Evolutionary conservation across 2,113 vertebrate species (phyloP), one percentile per base, ranked within the genome.

Genomic region (Synchiropus splendidus): DNA sequence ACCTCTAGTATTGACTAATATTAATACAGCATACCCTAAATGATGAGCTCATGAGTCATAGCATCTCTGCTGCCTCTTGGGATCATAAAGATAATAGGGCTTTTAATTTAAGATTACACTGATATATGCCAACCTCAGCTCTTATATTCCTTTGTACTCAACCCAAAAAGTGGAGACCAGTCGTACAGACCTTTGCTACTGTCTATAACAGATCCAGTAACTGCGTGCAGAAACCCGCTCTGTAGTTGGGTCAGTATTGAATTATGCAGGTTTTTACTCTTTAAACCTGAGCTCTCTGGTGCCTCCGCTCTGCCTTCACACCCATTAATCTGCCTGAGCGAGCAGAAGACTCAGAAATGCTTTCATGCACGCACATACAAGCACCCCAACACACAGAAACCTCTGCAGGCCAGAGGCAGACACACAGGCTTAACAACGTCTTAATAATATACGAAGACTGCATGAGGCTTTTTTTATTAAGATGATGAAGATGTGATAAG

Each of bases 261-360:
- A 82, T 80, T 73, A 82, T 82, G 74, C 72, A 82, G 51, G 15
- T 30, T 61, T 65, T 64, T 58, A 54, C 34, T 32, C 36, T 36
- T 41, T 34, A 43, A 17, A 72, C 62, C 39, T 49, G 48, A 70
- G 62, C 36, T 40, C 64, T 59, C 53, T 52, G 31, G 45, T 41
- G 33, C 62, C 49, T 40, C 46, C 48, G 36, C 63, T 41, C 47
- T 58, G 65, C 48, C 58, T 66, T 74, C 67, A 58, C 52, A 49
- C 39, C 72, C 70, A 76, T 80, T 73, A 79, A 73, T 74, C 62
- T 4, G 10, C 72, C 58, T 57, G 62, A 39, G 45, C 72, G 47
- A 51, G 36, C 46, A 48, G 58, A 64, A 56, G 42, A 10, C 46
- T 58, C 46, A 14, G 14, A 38, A 13, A 52, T 50, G 46, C 40